These are phyloP conservation scores for Rhea pennata DNA, from an alignment of 2,113 vertebrate genomes.

Conservation along the genomic window DNA sequence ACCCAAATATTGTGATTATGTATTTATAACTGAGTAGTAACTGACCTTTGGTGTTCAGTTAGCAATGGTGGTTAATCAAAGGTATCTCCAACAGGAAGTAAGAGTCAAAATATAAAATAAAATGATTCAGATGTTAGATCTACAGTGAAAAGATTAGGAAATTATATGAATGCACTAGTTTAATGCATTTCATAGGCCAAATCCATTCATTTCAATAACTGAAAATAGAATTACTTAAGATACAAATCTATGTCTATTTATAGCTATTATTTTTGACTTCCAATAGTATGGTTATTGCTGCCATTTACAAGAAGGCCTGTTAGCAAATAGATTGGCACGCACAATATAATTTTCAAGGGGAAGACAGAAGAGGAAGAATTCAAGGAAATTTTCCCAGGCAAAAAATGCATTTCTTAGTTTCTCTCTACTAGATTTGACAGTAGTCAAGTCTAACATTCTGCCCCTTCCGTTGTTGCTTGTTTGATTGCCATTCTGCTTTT, in stretches of 20 bases:
- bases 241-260: not conserved
- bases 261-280: not conserved
- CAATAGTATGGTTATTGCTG: not conserved
- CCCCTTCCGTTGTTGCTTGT: not conserved
- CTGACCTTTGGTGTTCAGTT: not conserved
- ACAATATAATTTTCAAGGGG: accelerated
- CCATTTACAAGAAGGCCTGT: not conserved
- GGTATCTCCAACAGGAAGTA: not conserved
- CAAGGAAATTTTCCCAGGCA: not conserved
- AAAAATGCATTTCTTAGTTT: not conserved
- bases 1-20: not conserved
- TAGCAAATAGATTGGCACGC: not conserved
- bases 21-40: not conserved
- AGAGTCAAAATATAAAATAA: not conserved
- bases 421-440: not conserved
- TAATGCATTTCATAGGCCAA: not conserved
- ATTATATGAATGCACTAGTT: not conserved
- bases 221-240: not conserved
- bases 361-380: not conserved
- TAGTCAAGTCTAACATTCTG: not conserved
- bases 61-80: not conserved
- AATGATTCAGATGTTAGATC: not conserved
- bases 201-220: not conserved
- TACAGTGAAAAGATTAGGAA: not conserved
- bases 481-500: not conserved